A percentile compares a stretch with the other conserved stretches of the same genome.
Conservation (phyloP, 2,113 vertebrate genomes). For the Fregata magnificens region DNA sequence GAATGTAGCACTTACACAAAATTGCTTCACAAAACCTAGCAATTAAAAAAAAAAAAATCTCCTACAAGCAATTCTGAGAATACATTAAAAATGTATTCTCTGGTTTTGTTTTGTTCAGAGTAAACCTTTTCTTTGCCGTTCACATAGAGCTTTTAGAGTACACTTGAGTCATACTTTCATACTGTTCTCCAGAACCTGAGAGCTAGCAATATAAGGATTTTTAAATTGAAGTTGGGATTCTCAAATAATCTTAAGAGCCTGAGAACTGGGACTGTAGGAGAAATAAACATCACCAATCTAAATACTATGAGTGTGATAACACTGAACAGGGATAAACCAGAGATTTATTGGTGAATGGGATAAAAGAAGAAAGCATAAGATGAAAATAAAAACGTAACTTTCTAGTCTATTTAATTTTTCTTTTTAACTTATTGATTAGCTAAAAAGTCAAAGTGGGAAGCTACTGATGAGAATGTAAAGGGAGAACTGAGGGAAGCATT, state of each 20-base stretch:
- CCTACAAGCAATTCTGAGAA: neutral
- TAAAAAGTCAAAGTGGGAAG: neutral
- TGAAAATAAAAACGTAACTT: neutral
- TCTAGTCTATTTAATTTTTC: neutral
- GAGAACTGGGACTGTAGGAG: neutral
- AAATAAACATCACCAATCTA: slow-evolving; percentile 34
- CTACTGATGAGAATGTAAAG: neutral
- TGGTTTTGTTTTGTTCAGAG: neutral
- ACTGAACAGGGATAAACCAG: neutral
- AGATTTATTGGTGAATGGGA: neutral
- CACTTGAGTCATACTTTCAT: slow-evolving; percentile 18
- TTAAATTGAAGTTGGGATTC: slow-evolving; percentile 40
- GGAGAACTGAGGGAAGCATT: neutral
- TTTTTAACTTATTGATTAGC: neutral
- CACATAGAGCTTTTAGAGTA: slow-evolving; percentile 1
- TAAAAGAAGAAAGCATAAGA: neutral
- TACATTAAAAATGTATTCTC: neutral
- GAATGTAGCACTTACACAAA: accelerated
- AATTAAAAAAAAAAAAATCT: neutral
- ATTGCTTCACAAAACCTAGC: neutral
- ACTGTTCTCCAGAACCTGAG: slow-evolving; percentile 29
- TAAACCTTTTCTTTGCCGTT: slow-evolving; percentile 29
- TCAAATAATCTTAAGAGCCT: slow-evolving; percentile 36
- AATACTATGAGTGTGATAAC: neutral
- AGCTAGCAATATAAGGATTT: slow-evolving; percentile 22